phyloP scores from a whole-genome alignment of 1,140 invertebrate species.

The Calosoma granatense region DNA sequence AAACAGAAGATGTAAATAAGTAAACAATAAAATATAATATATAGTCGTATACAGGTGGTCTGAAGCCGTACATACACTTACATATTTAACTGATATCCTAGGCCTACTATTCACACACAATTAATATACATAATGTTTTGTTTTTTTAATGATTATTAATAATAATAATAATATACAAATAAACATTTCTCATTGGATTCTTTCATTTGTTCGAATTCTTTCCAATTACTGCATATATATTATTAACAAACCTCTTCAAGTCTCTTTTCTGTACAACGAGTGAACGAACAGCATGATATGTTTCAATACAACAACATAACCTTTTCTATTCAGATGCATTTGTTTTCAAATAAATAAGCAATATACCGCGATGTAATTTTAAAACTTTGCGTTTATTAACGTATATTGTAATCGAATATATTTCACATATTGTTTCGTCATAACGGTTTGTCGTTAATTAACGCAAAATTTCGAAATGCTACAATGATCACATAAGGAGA shows the following conservation, averaged over 20 bases:
- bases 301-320: background rate
- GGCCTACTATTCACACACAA: conserved; percentile 3
- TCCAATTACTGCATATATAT: background rate
- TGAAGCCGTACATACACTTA: conserved; percentile 6
- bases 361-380: too few species aligned
- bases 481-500: too few species aligned
- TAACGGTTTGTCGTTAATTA: too few species aligned
- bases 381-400: too few species aligned
- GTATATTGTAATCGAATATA: too few species aligned
- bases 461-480: too few species aligned
- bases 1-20: background rate
- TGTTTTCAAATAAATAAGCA: too few species aligned
- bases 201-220: background rate
- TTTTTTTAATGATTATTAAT: background rate
- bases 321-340: too few species aligned
- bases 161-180: background rate
- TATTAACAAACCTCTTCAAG: background rate
- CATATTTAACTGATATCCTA: background rate
- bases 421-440: too few species aligned
- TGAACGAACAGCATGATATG: background rate
- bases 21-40: conserved; percentile 9
- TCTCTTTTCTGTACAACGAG: background rate
- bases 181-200: background rate
- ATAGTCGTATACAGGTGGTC: conserved; percentile 4
- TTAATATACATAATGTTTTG: background rate